A percentile compares a stretch with the other conserved stretches of the same genome.
Evolutionary conservation across 2,113 vertebrate genomes (phyloP).

Genomic region (Delphinapterus leucas): DNA sequence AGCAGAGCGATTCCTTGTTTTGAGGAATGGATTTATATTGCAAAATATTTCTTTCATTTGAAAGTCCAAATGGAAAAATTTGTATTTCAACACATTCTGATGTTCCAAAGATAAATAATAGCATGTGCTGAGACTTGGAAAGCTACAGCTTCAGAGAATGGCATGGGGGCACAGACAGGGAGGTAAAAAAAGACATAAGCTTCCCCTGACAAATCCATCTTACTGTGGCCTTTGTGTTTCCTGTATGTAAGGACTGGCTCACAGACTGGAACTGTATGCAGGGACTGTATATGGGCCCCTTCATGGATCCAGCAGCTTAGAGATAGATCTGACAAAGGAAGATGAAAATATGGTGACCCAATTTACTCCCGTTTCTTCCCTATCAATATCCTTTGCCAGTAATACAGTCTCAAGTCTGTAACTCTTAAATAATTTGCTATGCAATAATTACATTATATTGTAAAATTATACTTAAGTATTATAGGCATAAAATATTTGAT

Average conservation of each 20-base stretch:
- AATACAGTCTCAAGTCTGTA: background rate
- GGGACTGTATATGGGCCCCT: accelerated
- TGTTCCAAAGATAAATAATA: slow-evolving; percentile 42
- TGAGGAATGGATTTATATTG: background rate
- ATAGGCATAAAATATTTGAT: background rate
- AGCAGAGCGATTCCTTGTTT: background rate
- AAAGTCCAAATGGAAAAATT: slow-evolving; percentile 42
- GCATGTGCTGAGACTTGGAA: background rate
- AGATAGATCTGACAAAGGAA: background rate
- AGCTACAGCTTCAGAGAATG: background rate
- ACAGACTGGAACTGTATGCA: background rate
- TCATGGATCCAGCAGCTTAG: background rate
- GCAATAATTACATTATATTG: background rate
- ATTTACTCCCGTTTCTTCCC: background rate
- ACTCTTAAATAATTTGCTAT: background rate
- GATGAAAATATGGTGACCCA: background rate
- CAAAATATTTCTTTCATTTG: background rate
- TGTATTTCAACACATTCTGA: background rate
- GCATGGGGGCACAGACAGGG: background rate
- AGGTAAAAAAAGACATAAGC: background rate
- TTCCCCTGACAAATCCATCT: background rate
- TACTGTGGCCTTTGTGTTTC: background rate
- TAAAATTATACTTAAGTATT: background rate
- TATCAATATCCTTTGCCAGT: background rate
- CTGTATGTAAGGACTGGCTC: background rate